Conservation (phyloP, 2,113 vertebrate species). For the Alces alces region DNA sequence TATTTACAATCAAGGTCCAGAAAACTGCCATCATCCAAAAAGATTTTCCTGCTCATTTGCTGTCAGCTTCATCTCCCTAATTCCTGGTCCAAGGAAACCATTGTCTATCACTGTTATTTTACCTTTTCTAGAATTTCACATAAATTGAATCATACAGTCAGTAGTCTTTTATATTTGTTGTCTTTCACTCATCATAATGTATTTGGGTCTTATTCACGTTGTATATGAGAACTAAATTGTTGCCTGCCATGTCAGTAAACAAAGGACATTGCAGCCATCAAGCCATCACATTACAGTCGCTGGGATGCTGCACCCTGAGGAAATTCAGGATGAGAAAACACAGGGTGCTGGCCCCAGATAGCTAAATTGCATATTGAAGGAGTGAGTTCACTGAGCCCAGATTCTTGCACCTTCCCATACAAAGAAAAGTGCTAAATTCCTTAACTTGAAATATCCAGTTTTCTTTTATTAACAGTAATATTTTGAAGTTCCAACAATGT, state of each 20-base stretch:
- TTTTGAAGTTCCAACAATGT: background rate
- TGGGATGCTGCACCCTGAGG: background rate
- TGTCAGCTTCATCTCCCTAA: background rate
- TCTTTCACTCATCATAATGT: background rate
- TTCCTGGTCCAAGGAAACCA: background rate
- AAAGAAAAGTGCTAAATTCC: background rate
- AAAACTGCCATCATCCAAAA: background rate
- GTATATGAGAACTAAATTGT: background rate
- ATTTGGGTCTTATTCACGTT: background rate
- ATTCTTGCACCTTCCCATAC: background rate
- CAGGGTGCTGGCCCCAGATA: background rate
- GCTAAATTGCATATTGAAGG: background rate
- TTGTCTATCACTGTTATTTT: background rate
- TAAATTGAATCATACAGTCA: background rate
- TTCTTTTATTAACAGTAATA: background rate
- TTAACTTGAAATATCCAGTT: background rate
- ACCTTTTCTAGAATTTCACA: background rate
- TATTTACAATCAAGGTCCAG: background rate
- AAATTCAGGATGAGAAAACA: background rate
- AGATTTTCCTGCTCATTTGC: background rate
- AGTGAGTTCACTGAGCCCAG: background rate
- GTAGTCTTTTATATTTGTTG: background rate
- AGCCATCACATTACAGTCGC: background rate
- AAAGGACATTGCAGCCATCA: background rate
- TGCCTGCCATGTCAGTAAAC: background rate